Percentiles rank a stretch among this genome's conserved stretches.
These are phyloP conservation scores for Pandemis cinnamomeana DNA, from an alignment of 2,888 invertebrate genomes.

Conservation along the genomic window DNA sequence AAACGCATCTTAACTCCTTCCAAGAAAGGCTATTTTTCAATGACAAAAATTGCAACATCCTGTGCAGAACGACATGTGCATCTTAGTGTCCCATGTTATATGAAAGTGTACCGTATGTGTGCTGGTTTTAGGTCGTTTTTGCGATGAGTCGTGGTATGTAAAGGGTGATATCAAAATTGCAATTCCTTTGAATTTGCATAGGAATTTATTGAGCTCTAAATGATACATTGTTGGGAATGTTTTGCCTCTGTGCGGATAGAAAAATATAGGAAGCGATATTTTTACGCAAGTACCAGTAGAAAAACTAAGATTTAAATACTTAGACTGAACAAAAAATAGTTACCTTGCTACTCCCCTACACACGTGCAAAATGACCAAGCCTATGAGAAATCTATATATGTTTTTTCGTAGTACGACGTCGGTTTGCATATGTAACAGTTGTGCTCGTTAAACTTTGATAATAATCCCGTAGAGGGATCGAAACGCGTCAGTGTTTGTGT, in stretches of 20 bases:
- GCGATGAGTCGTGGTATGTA: neutral
- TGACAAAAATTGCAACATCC: constrained; percentile 1
- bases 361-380: too few species aligned
- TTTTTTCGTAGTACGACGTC: too few species aligned
- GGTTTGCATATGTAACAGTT: too few species aligned
- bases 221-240: constrained; percentile 39
- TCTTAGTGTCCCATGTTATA: neutral
- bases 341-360: too few species aligned
- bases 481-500: too few species aligned
- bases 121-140: neutral
- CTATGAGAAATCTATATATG: too few species aligned
- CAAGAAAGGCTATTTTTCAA: constrained; percentile 6
- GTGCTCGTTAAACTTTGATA: too few species aligned
- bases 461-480: too few species aligned
- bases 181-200: constrained; percentile 37
- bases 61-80: constrained; percentile 20
- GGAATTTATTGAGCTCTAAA: constrained; percentile 39
- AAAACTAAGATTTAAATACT: too few species aligned
- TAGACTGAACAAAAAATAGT: too few species aligned
- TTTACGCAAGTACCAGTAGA: too few species aligned
- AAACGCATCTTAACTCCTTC: constrained; percentile 21
- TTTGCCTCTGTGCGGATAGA: constrained; percentile 21
- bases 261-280: neutral
- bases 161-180: constrained; percentile 39
- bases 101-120: constrained; percentile 3